Evolutionary conservation across 2,888 invertebrate species (phyloP).

Genomic region (Brachyopa scutellaris): DNA sequence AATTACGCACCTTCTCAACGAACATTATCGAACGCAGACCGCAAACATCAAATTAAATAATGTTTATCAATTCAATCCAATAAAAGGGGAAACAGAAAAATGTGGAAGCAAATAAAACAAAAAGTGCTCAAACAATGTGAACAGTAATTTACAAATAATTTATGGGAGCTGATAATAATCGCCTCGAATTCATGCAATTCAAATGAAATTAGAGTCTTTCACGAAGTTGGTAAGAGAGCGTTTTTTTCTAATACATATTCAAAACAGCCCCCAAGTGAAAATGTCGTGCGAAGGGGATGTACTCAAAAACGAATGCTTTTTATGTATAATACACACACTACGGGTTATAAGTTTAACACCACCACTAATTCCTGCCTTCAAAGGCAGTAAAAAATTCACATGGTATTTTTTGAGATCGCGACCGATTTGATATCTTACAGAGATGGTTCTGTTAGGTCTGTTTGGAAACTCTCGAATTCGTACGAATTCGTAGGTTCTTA

Average conservation of each 20-base stretch:
- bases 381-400: no score
- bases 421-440: no score
- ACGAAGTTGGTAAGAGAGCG: not conserved
- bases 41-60: not conserved
- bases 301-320: not conserved
- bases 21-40: not conserved
- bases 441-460: no score
- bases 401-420: no score
- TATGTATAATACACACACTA: no score
- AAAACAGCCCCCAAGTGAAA: not conserved
- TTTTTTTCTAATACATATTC: not conserved
- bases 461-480: no score
- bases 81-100: not conserved
- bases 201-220: conserved; percentile 1
- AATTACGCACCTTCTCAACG: not conserved
- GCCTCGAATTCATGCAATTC: conserved; percentile 5
- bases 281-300: not conserved
- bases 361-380: no score
- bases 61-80: conserved; percentile 13
- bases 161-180: conserved; percentile 4
- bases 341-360: no score
- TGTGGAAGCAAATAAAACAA: not conserved
- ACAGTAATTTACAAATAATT: conserved; percentile 13
- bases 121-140: not conserved
- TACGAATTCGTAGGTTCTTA: no score